A percentile compares a stretch with the other conserved stretches of the same genome.
phyloP scores from a whole-genome alignment of 2,797 vertebrate genomes.

The Parauchenoglanis ngamensis region DNA sequence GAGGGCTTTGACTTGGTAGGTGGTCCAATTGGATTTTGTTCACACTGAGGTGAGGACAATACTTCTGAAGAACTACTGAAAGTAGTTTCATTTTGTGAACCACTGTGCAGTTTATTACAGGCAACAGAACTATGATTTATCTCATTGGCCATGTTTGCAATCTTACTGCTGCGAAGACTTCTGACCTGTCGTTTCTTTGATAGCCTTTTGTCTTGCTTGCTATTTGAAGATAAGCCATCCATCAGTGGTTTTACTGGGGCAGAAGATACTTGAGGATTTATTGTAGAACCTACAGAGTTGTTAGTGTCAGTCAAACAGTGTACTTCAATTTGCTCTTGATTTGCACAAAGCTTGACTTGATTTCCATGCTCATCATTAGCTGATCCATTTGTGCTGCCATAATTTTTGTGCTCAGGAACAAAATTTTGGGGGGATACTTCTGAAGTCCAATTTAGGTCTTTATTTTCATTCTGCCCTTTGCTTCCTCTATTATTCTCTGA shows the following conservation, averaged over 20 bases:
- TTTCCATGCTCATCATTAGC: slow-evolving; percentile 57
- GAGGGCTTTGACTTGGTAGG: slow-evolving; percentile 62
- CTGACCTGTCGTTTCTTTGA: slow-evolving; percentile 91
- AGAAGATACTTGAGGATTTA: slow-evolving; percentile 47
- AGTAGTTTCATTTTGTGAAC: slow-evolving; percentile 60
- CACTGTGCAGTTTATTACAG: slow-evolving; percentile 52
- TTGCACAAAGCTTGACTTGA: slow-evolving; percentile 66
- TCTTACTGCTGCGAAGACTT: slow-evolving; percentile 74
- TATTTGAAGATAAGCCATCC: slow-evolving; percentile 63
- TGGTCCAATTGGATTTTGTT: slow-evolving; percentile 56
- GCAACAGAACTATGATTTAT: slow-evolving; percentile 54
- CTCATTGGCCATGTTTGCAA: slow-evolving; percentile 86
- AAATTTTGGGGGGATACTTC: slow-evolving; percentile 19
- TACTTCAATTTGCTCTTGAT: slow-evolving; percentile 50
- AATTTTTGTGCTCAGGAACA: slow-evolving; percentile 21
- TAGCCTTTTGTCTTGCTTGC: slow-evolving; percentile 79
- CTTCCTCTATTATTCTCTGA: slow-evolving; percentile 17
- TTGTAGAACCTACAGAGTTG: slow-evolving; percentile 14
- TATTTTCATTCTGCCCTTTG: slow-evolving; percentile 37
- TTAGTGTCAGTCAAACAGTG: slow-evolving; percentile 23
- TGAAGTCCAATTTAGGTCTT: slow-evolving; percentile 26
- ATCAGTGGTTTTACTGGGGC: slow-evolving; percentile 56
- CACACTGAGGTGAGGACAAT: slow-evolving; percentile 59
- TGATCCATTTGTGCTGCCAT: slow-evolving; percentile 30
- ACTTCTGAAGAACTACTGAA: slow-evolving; percentile 53